A percentile compares a stretch with the other conserved stretches of the same genome.
These are phyloP conservation scores for Artemisiospiza belli DNA, from an alignment of 2,113 vertebrate genomes.

Conservation along the genomic window DNA sequence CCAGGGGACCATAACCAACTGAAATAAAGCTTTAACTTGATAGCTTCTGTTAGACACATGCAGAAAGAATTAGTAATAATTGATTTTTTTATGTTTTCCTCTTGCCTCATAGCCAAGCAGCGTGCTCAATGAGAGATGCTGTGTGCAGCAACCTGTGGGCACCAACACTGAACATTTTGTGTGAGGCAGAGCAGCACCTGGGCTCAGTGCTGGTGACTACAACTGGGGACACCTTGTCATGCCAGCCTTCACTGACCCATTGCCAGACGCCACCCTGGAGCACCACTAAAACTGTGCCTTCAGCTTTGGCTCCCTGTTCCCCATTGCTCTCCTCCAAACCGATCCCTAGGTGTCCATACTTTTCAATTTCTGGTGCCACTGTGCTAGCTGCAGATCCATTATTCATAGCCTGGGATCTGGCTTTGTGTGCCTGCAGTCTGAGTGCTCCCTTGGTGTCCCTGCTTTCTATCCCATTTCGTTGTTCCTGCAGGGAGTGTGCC, in stretches of 20 bases:
- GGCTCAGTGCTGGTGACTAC: not conserved
- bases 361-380: not conserved
- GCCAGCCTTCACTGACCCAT: not conserved
- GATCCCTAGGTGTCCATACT: not conserved
- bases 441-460: not conserved
- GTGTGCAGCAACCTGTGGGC: not conserved
- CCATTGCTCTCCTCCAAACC: not conserved
- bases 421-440: not conserved
- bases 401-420: not conserved
- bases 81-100: not conserved
- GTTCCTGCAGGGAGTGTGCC: not conserved
- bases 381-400: not conserved
- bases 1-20: not conserved
- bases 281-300: not conserved
- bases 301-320: not conserved
- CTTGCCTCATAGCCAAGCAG: not conserved
- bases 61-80: not conserved
- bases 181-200: not conserved
- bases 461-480: not conserved
- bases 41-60: not conserved
- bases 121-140: fast-evolving
- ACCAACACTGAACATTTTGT: not conserved
- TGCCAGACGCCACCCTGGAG: not conserved
- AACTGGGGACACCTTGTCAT: not conserved
- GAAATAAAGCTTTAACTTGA: fast-evolving